A percentile compares a stretch with the other conserved stretches of the same genome.
These are phyloP conservation scores for Rostratula benghalensis DNA, from an alignment of 2,113 vertebrate species.

Conservation along the genomic window DNA sequence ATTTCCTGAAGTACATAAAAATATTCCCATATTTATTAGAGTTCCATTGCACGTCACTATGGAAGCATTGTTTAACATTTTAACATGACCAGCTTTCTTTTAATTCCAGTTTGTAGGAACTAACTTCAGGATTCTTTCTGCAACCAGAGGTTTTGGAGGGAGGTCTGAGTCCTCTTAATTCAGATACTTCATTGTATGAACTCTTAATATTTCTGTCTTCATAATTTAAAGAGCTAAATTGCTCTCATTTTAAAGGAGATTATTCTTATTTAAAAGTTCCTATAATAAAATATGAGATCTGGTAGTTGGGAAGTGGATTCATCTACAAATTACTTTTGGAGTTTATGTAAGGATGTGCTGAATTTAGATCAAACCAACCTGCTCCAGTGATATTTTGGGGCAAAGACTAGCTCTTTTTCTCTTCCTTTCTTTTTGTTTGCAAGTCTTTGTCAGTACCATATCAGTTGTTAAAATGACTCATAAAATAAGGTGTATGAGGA, in stretches of 20 bases:
- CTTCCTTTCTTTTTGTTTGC: background rate
- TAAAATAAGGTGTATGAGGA: background rate
- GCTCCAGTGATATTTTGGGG: background rate
- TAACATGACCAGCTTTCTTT: background rate
- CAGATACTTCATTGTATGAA: background rate
- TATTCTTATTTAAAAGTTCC: background rate
- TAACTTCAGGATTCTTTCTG: background rate
- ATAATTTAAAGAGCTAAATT: background rate
- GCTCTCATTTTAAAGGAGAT: background rate
- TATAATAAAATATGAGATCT: background rate
- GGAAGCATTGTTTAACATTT: background rate
- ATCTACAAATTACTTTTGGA: background rate
- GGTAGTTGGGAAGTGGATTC: background rate
- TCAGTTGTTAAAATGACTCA: constrained; percentile 22
- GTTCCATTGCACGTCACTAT: background rate
- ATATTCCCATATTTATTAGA: background rate
- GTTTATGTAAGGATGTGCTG: background rate
- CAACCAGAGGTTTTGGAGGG: background rate
- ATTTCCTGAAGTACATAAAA: background rate
- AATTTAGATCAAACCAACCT: background rate
- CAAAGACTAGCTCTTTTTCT: background rate
- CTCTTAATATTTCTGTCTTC: background rate
- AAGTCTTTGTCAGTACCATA: background rate
- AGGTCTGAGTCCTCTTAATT: background rate
- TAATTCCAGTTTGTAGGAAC: background rate